Conservation (phyloP, 2,113 vertebrate species). For the Rhadina sibilatrix region DNA sequence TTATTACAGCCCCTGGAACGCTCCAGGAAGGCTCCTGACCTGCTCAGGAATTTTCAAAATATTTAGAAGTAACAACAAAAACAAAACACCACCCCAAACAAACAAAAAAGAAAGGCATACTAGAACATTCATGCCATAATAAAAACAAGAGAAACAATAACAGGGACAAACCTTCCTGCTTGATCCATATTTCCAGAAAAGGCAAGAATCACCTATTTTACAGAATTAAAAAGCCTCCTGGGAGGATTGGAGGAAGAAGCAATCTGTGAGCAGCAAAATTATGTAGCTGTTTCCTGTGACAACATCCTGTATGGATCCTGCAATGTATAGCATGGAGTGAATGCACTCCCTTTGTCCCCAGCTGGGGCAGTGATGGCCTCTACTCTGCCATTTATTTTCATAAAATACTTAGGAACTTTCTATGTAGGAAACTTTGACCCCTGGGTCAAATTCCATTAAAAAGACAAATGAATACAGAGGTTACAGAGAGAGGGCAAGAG, state of each 20-base stretch:
- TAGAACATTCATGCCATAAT: background rate
- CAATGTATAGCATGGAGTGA: rapidly evolving
- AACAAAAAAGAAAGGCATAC: background rate
- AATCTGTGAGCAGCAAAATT: background rate
- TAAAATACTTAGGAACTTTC: background rate
- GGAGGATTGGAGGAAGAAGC: background rate
- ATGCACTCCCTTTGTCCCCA: background rate
- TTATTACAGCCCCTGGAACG: background rate
- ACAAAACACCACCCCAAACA: background rate
- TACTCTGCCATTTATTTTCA: background rate
- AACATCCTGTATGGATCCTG: conserved; percentile 29
- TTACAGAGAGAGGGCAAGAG: conserved; percentile 25
- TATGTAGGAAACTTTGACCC: background rate
- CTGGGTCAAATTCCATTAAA: conserved; percentile 34
- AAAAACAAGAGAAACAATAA: background rate
- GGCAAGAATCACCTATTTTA: background rate
- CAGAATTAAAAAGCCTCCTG: background rate
- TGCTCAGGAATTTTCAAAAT: background rate
- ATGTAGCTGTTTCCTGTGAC: conserved; percentile 6
- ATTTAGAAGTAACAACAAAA: background rate
- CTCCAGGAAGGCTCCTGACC: background rate
- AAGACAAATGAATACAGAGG: conserved; percentile 29
- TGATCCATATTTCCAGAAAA: background rate
- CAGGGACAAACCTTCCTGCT: background rate
- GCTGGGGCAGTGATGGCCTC: background rate